Percentiles rank a stretch among this genome's conserved stretches.
These are phyloP conservation scores for Noctua fimbriata DNA, from an alignment of 2,888 invertebrate species.

Conservation along the genomic window DNA sequence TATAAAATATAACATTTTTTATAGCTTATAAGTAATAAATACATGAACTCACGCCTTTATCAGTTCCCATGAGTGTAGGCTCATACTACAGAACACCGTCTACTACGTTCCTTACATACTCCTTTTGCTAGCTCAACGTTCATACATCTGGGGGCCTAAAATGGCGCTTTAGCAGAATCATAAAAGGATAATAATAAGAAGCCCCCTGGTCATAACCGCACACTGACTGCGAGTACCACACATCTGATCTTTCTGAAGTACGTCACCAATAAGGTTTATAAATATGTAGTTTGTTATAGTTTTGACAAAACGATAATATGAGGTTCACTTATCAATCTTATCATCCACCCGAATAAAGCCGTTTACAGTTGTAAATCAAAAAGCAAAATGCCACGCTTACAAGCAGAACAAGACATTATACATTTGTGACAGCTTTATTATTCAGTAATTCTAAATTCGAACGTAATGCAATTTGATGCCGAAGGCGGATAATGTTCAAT, in stretches of 20 bases:
- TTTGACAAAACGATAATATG: not conserved
- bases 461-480: slow-evolving; percentile 5
- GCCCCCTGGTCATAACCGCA: not conserved
- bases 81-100: not conserved
- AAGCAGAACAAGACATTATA: slow-evolving; percentile 1
- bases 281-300: not conserved
- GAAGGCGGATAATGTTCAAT: slow-evolving; percentile 5
- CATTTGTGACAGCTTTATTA: slow-evolving; percentile 11
- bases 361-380: not conserved
- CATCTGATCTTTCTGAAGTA: not conserved
- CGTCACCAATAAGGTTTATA: not conserved
- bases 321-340: not conserved
- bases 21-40: not conserved
- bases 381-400: not conserved
- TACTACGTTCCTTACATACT: not conserved
- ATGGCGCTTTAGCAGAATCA: too few relatives aligned
- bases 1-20: not conserved
- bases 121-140: not conserved
- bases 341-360: not conserved
- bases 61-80: not conserved
- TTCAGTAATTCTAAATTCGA: not conserved
- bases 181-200: too few relatives aligned
- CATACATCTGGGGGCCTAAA: too few relatives aligned
- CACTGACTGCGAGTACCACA: not conserved
- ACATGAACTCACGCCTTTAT: not conserved